These are phyloP conservation scores for Sula dactylatra DNA, from an alignment of 2,113 vertebrate genomes.

Conservation along the genomic window DNA sequence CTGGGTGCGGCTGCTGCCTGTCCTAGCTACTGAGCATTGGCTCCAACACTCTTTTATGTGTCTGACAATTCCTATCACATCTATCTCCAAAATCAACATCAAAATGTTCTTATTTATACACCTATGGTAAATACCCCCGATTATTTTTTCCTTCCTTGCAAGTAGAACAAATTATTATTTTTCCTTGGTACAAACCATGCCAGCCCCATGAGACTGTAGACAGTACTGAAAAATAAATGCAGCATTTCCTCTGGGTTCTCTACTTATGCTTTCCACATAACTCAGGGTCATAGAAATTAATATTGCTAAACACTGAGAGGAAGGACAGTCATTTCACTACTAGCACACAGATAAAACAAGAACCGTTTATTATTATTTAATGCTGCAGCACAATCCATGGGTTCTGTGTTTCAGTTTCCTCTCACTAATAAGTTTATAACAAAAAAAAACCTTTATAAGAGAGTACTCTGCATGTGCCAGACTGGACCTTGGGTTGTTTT, in stretches of 20 bases:
- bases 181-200: not conserved
- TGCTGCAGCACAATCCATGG: not conserved
- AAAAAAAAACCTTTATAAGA: not conserved
- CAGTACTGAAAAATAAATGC: not conserved
- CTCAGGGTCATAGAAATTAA: not conserved
- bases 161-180: not conserved
- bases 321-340: not conserved
- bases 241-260: not conserved
- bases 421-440: not conserved
- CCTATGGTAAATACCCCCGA: rapidly evolving
- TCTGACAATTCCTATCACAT: not conserved
- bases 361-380: not conserved
- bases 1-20: not conserved
- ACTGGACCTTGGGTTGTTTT: not conserved
- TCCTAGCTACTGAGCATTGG: not conserved
- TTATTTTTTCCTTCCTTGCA: not conserved
- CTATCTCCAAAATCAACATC: not conserved
- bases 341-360: not conserved
- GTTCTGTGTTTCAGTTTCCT: not conserved
- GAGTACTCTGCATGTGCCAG: not conserved
- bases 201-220: not conserved
- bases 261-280: not conserved
- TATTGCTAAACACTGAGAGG: not conserved
- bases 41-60: not conserved
- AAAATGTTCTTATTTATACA: not conserved